A percentile compares a stretch with the other conserved stretches of the same genome.
Evolutionary conservation across 1,140 invertebrate species (phyloP).

Genomic region (Neodiprion fabricii): DNA sequence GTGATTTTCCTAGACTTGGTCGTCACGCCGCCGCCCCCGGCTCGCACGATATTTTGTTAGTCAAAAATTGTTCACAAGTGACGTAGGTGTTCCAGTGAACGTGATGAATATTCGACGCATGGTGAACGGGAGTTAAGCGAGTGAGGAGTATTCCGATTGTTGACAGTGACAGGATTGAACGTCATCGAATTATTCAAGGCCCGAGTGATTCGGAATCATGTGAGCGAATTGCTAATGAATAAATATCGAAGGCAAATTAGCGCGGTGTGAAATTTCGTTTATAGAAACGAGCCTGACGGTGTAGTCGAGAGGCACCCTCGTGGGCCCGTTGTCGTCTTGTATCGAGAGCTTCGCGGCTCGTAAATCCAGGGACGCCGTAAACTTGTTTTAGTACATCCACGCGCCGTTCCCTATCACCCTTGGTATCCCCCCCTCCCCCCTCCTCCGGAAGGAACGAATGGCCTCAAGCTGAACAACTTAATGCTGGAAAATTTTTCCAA

Average conservation of each 20-base stretch:
- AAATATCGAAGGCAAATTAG: background rate
- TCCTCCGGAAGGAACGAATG: too few species aligned
- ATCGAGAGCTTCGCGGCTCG: background rate
- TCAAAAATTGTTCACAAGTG: too few species aligned
- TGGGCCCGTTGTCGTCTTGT: too few species aligned
- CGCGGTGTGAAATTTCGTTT: background rate
- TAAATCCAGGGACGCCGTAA: background rate
- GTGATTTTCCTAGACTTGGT: background rate
- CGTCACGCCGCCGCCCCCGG: too few species aligned
- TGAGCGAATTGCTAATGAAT: background rate
- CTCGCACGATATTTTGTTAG: too few species aligned
- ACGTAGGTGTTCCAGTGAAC: too few species aligned
- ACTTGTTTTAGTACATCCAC: background rate
- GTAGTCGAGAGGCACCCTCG: background rate
- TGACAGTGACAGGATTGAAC: background rate
- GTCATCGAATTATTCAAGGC: background rate
- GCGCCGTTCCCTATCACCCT: background rate
- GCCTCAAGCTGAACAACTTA: too few species aligned
- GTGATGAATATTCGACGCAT: too few species aligned
- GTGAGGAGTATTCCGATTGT: background rate
- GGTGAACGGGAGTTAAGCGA: too few species aligned
- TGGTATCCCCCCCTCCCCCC: too few species aligned
- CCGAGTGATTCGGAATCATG: too few species aligned
- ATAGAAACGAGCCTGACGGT: background rate
- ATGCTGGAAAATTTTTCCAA: too few species aligned